Conservation (phyloP, 2,797 vertebrate genomes). For the Sardinella longiceps region DNA sequence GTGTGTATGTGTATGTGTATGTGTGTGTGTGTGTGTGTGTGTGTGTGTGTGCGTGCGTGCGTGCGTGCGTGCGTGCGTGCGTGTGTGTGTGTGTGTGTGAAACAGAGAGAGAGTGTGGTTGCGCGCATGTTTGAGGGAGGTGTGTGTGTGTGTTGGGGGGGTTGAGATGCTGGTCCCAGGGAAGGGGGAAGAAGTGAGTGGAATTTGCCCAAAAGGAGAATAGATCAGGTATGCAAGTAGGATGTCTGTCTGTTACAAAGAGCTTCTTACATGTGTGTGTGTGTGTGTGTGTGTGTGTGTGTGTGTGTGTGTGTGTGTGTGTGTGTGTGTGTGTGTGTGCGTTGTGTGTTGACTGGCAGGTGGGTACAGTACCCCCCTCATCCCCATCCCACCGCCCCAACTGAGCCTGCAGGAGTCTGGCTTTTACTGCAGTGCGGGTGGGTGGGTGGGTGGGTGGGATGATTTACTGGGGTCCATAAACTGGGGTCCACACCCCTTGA, state of each 20-base stretch:
- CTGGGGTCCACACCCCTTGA: constrained; percentile 63
- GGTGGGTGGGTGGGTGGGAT: constrained; percentile 72
- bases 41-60: not conserved
- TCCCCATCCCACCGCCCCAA: too few species aligned
- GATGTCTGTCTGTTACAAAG: constrained; percentile 61
- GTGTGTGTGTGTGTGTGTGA: not conserved
- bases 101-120: constrained; percentile 45
- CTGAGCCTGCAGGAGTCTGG: constrained; percentile 34
- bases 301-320: not conserved
- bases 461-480: constrained; percentile 69
- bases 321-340: not conserved
- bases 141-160: not conserved
- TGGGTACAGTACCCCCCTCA: constrained; percentile 43
- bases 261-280: not conserved
- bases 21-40: not conserved
- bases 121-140: too few species aligned
- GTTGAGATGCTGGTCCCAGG: constrained; percentile 45
- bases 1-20: not conserved
- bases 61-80: not conserved
- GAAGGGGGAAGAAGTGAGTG: constrained; percentile 53
- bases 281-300: not conserved
- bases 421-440: constrained; percentile 58
- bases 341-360: not conserved
- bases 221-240: constrained; percentile 54
- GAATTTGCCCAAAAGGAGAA: constrained; percentile 55